Evolutionary conservation across 1,140 invertebrate species (phyloP).

Genomic region (Aphidius ervi): DNA sequence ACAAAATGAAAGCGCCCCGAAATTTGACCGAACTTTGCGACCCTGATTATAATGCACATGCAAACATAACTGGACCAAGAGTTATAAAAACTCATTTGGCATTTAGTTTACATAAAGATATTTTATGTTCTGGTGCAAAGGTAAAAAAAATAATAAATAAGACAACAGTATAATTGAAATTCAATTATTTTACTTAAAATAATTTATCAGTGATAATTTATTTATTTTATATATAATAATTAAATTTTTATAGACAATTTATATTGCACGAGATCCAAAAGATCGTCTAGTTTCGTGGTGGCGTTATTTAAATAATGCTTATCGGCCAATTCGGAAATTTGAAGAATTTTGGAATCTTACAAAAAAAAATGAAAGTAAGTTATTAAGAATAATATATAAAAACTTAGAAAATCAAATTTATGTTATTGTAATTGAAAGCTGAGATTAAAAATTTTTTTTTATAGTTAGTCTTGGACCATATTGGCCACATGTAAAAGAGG

Average conservation of each 20-base stretch:
- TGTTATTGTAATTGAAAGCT: too few relatives aligned
- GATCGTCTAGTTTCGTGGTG: constrained; percentile 1
- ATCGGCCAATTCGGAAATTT: not conserved
- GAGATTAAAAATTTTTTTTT: not conserved
- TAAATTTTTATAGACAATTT: constrained; percentile 7
- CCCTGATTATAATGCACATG: not conserved
- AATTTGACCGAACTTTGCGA: too few relatives aligned
- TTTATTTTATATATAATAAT: too few relatives aligned
- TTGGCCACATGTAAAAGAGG: constrained; percentile 3
- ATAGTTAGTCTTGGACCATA: not conserved
- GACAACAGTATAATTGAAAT: too few relatives aligned
- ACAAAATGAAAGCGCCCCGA: too few relatives aligned
- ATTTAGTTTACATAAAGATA: not conserved
- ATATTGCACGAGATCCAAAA: constrained; percentile 1
- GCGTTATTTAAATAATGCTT: not conserved
- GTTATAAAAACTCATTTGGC: not conserved
- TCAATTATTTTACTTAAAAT: too few relatives aligned
- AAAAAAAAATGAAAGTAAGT: not conserved
- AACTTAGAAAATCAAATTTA: too few relatives aligned
- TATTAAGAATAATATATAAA: too few relatives aligned
- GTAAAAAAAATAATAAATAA: too few relatives aligned
- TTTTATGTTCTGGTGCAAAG: constrained; percentile 4
- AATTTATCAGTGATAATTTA: too few relatives aligned
- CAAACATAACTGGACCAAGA: not conserved
- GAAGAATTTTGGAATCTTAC: not conserved